Evolutionary conservation across 2,888 invertebrate species (phyloP).

Genomic region (Drosophila mayaguana): DNA sequence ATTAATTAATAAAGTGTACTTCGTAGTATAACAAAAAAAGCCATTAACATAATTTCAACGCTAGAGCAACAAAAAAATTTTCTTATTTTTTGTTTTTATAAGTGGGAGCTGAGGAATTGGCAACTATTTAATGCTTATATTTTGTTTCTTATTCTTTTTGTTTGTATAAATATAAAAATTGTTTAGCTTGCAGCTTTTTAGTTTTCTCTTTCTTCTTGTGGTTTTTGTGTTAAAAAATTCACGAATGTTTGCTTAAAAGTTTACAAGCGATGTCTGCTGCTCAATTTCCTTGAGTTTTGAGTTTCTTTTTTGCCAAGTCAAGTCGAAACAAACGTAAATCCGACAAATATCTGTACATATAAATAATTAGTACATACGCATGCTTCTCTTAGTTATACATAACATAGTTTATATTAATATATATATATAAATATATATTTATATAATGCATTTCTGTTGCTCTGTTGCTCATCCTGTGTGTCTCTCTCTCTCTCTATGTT

Average conservation of each 20-base stretch:
- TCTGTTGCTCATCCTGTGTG: constrained; percentile 24
- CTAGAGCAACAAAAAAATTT: constrained; percentile 35
- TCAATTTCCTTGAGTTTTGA: constrained; percentile 34
- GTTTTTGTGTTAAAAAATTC: constrained; percentile 47
- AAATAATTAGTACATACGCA: constrained; percentile 70
- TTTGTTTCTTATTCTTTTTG: constrained; percentile 20
- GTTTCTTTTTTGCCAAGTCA: constrained; percentile 29
- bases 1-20: constrained; percentile 16
- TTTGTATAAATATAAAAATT: constrained; percentile 73
- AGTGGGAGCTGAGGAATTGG: constrained; percentile 26
- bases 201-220: constrained; percentile 41
- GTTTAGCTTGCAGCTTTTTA: constrained; percentile 70
- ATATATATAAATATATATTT: constrained; percentile 40
- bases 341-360: constrained; percentile 50
- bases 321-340: constrained; percentile 43
- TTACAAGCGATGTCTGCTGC: constrained; percentile 44
- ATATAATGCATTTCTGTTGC: constrained; percentile 73
- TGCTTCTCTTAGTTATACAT: constrained; percentile 57
- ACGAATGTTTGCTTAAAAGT: constrained; percentile 55
- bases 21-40: constrained; percentile 32
- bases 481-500: constrained; percentile 34
- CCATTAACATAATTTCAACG: constrained; percentile 31
- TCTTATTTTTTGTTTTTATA: background rate
- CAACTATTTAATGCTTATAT: constrained; percentile 51
- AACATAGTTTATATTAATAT: constrained; percentile 65